Conservation (phyloP, 2,888 invertebrate genomes). For the Drosophila kambysellisi region DNA sequence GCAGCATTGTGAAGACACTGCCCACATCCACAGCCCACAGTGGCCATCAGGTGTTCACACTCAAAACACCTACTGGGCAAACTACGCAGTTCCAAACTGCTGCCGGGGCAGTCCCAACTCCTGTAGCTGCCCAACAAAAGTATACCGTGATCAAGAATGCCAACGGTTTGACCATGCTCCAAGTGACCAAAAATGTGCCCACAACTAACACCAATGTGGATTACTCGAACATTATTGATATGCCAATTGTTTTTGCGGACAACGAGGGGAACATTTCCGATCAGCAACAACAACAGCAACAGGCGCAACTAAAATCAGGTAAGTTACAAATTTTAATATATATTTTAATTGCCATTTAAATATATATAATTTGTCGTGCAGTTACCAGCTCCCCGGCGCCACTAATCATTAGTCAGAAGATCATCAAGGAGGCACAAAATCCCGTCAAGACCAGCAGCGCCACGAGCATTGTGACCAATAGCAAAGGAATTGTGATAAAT, state of each 20-base stretch:
- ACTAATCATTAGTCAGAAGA: conserved; percentile 81
- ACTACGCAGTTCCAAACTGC: conserved; percentile 80
- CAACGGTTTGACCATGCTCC: conserved; percentile 71
- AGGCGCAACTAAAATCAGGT: conserved; percentile 37
- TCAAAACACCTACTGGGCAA: conserved; percentile 78
- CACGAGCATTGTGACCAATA: conserved; percentile 26
- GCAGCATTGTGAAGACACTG: conserved; percentile 78
- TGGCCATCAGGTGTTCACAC: conserved; percentile 82
- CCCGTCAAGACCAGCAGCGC: conserved; percentile 26
- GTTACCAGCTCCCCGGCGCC: conserved; percentile 52
- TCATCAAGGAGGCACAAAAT: conserved; percentile 76
- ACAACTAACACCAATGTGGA: conserved; percentile 76
- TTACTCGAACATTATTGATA: conserved; percentile 88
- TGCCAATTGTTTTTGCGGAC: conserved; percentile 89
- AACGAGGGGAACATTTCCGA: conserved; percentile 85
- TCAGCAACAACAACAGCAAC: conserved; percentile 60
- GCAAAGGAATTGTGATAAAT: conserved; percentile 78
- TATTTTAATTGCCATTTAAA: neutral
- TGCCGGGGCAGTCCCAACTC: conserved; percentile 2
- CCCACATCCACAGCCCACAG: conserved; percentile 34
- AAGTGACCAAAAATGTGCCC: conserved; percentile 62
- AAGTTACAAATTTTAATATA: no score
- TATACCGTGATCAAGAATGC: conserved; percentile 83
- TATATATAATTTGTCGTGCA: conserved; percentile 2
- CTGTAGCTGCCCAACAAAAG: conserved; percentile 75